Conservation (phyloP, 2,888 invertebrate species). For the Eupithecia vulgata region DNA sequence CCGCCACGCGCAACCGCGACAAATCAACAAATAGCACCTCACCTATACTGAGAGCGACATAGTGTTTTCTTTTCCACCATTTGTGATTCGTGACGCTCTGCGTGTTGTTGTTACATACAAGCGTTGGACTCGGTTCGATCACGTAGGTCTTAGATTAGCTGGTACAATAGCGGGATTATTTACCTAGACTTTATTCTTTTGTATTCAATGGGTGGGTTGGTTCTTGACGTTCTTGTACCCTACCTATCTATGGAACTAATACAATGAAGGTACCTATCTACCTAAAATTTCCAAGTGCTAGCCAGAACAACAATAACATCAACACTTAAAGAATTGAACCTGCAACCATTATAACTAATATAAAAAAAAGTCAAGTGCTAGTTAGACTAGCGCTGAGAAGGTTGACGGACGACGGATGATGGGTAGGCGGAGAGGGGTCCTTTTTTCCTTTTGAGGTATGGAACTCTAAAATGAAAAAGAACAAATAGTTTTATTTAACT, state of each 20-base stretch:
- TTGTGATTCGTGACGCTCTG: conserved; percentile 1
- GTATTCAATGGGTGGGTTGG: background rate
- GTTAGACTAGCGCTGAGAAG: too few relatives aligned
- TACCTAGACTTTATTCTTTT: background rate
- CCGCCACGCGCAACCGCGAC: conserved; percentile 37
- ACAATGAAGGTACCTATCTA: background rate
- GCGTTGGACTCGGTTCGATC: conserved; percentile 6
- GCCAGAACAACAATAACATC: background rate
- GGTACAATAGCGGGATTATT: background rate
- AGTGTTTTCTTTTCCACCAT: conserved; percentile 37
- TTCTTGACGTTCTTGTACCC: background rate
- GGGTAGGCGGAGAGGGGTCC: too few relatives aligned
- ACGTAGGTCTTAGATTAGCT: conserved; percentile 3
- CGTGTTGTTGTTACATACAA: background rate
- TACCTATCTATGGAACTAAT: background rate
- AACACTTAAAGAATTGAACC: background rate
- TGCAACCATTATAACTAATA: background rate
- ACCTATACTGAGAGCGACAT: conserved; percentile 30
- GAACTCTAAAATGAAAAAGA: too few relatives aligned
- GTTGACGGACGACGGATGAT: too few relatives aligned
- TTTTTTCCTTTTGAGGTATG: too few relatives aligned
- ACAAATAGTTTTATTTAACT: too few relatives aligned
- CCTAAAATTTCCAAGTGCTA: background rate
- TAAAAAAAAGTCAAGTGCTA: too few relatives aligned
- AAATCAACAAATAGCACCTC: conserved; percentile 32